These are phyloP conservation scores for Sialia sialis DNA, from an alignment of 2,113 vertebrate genomes.

Conservation along the genomic window DNA sequence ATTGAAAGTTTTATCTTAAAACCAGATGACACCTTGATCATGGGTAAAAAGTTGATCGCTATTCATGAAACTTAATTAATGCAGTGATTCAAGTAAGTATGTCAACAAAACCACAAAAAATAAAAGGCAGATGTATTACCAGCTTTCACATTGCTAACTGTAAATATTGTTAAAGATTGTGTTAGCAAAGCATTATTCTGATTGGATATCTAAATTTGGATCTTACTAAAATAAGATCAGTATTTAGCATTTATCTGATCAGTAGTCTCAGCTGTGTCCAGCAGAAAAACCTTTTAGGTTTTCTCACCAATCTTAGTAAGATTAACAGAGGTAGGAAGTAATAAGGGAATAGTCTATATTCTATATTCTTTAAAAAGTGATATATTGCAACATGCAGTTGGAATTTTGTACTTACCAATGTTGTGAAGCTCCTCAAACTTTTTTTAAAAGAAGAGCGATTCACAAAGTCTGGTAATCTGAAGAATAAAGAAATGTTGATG, in stretches of 20 bases:
- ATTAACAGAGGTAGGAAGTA: background rate
- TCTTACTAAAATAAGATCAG: conserved; percentile 35
- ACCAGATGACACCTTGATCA: background rate
- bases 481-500: background rate
- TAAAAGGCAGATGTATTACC: background rate
- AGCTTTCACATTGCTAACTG: background rate
- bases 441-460: background rate
- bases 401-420: background rate
- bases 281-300: background rate
- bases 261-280: background rate
- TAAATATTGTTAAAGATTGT: background rate
- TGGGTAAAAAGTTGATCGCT: background rate
- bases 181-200: conserved; percentile 11
- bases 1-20: background rate
- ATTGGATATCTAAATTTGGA: background rate
- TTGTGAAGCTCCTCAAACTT: background rate
- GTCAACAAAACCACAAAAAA: background rate
- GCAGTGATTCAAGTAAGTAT: background rate
- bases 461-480: background rate
- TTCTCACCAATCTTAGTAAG: background rate
- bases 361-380: conserved; percentile 4
- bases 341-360: background rate
- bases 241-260: too few species aligned
- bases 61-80: background rate
- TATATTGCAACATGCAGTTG: background rate